Base-by-base conservation (phyloP, 1,140 invertebrate species). In the Drosophila orosa region DNA sequence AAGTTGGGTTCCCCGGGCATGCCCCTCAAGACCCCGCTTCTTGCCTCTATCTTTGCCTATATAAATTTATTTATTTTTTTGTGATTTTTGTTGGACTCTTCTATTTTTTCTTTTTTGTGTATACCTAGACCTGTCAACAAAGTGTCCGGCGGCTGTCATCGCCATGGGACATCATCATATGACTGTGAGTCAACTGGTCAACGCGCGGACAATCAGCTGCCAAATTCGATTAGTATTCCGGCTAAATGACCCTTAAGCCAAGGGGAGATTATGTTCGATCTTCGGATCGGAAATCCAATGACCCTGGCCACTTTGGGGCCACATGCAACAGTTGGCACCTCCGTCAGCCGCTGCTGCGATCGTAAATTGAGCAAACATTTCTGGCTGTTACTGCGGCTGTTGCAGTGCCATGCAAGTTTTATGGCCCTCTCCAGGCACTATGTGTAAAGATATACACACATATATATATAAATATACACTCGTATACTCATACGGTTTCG, bases 311-410 rank as follows among this genome's bases (percentile, higher is more conserved):
- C 29, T 62, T 39, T 31, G 69, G 31, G 54, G 29, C 27, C 37
- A 44, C 39, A 73, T 37, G 52, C 59, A 74, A 62, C 72, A 73
- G 68, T 74, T 74, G 77, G 35, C 55, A 61, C 54, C 81, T 59
- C 71, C 78, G 65, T 68, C 68, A 78, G 81, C 72, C 33, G 73
- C 52, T 17, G 65, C 45, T 17, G 65, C 45, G 75, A 65, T 75
- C 82, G 74, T 86, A 86, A 86, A 86, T 73, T 86, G 69, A 87
- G 75, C 82, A 86, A 86, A 86, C 82, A 86, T 79, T 82, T 79
- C 72, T 59, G 47, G 57, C 40, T 58, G 74, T 60, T 50, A 84
- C 83, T 84, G 80, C 80, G 62, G 50, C 31, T 54, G 50, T 54
- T 74, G 83, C 74, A 85, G 80, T 85, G 82, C 82, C 78, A 78